A percentile compares a stretch with the other conserved stretches of the same genome.
phyloP scores from a whole-genome alignment of 2,888 invertebrate genomes.

The Acrocyrtus sp. region DNA sequence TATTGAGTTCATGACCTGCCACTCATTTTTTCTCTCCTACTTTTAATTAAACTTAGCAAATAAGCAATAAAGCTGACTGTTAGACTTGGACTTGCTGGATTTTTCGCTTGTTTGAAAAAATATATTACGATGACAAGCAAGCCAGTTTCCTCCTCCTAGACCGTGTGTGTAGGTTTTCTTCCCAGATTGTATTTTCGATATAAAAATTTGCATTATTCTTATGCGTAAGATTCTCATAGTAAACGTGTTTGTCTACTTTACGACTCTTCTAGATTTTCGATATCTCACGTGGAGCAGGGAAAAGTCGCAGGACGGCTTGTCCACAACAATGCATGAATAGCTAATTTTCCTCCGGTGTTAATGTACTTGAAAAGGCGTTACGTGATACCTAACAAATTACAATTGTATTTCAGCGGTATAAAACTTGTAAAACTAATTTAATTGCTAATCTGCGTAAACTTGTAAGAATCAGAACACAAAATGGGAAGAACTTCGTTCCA shows the following conservation, averaged over 20 bases:
- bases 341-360: background rate
- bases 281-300: conserved; percentile 17
- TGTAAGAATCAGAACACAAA: too few relatives aligned
- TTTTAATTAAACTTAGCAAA: conserved; percentile 24
- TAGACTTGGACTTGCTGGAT: too few relatives aligned
- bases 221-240: background rate
- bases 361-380: background rate
- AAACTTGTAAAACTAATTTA: background rate
- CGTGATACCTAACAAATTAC: background rate
- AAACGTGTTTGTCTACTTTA: background rate
- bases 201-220: background rate
- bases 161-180: background rate
- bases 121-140: background rate
- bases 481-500: too few relatives aligned
- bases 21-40: conserved; percentile 21
- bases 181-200: background rate
- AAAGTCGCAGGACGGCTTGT: too few relatives aligned
- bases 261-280: background rate
- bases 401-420: background rate
- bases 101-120: background rate
- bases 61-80: background rate
- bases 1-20: conserved; percentile 41
- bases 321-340: background rate
- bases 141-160: background rate
- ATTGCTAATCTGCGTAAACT: too few relatives aligned